Evolutionary conservation across 2,797 vertebrate genomes (phyloP).

Genomic region (Fistularia commersonii): DNA sequence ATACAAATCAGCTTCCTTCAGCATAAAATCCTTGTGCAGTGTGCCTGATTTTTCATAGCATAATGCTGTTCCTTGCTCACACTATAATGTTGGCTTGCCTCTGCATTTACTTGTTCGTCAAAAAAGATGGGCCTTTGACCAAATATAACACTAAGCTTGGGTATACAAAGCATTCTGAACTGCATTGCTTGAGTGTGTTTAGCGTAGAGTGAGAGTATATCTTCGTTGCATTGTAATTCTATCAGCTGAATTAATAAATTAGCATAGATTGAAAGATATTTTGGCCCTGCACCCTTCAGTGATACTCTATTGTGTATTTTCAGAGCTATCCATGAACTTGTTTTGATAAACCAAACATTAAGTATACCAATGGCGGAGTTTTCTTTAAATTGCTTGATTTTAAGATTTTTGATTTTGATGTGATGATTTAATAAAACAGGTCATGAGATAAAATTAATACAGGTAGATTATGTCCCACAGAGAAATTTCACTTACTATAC

Average conservation of each 20-base stretch:
- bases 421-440: slow-evolving; percentile 22
- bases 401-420: slow-evolving; percentile 15
- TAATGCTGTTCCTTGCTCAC: slow-evolving; percentile 1
- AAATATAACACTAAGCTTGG: slow-evolving; percentile 69
- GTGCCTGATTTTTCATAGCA: neutral
- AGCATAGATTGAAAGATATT: no score
- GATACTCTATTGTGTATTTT: neutral
- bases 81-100: slow-evolving; percentile 24
- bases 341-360: no score
- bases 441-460: slow-evolving; percentile 24
- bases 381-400: neutral
- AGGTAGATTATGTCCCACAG: slow-evolving; percentile 1
- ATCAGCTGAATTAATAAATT: no score
- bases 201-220: slow-evolving; percentile 42
- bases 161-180: slow-evolving; percentile 50
- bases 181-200: slow-evolving; percentile 59
- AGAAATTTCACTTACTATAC: slow-evolving; percentile 8
- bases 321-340: no score
- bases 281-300: no score
- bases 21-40: neutral
- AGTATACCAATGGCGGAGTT: no score
- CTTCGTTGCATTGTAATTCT: neutral
- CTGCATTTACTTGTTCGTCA: slow-evolving; percentile 53
- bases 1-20: no score
- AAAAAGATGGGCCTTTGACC: slow-evolving; percentile 57